Base-by-base conservation (phyloP, 1,140 invertebrate genomes). In the Aradophagus sp. region DNA sequence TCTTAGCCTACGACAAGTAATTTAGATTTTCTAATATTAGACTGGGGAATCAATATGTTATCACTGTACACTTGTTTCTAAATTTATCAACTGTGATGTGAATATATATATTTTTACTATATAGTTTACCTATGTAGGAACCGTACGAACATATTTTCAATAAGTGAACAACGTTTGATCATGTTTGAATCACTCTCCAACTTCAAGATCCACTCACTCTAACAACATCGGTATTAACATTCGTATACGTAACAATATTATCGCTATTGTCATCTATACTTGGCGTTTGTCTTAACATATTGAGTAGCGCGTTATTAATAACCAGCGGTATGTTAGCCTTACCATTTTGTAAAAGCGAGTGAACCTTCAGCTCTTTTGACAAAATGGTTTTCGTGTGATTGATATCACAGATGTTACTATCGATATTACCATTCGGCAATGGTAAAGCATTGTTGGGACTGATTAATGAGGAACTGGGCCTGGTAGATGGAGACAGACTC, bases 251-350 rank as follows among this genome's bases (percentile, higher is more conserved):
- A 12, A 80, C 79, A 39, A 78, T 74, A 36, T 47, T 53, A 6
- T 77, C 77, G 19, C 45, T 65, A 41, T 67, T 68, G n/a, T 84
- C 80, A 1, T 84, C 81, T 5, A 80, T 38, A 3, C 74, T 78
- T 0, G 82, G 76, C 10, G 78, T 76, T 42, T 83, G 83, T 34
- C 77, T 77, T 5, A 84, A 42, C 17, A 84, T 73, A 74, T 86
- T 86, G 14, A 83, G 73, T 12, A 85, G 56, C 0, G 78, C 75
- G 58, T 75, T 82, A 34, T 84, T 85, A 62, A 84, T 83, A 23
- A 82, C 79, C 17, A 86, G 66, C 7, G 84, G 83, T 55, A 85
- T 85, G 53, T 86, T 84, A 0, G 83, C 78, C 59, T 77, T 83
- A 5, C 76, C 77, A 31, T 71, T 80, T 58, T 83, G 83, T 8